Percentiles rank a stretch among this genome's conserved stretches.
phyloP scores from a whole-genome alignment of 2,888 invertebrate species.

The Drosophila neoperkinsi region DNA sequence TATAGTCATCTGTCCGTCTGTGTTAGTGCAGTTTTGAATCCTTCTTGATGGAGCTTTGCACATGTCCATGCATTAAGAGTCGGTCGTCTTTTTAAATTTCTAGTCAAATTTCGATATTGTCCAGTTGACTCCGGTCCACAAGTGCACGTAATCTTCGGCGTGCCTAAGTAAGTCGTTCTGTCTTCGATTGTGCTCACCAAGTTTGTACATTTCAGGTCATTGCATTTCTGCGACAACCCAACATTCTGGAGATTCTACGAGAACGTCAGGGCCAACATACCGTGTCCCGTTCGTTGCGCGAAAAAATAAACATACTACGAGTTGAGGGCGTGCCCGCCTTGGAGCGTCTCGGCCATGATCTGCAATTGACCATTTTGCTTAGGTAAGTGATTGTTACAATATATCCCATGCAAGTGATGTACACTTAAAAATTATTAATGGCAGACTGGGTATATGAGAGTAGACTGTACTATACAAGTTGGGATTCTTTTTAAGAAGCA shows the following conservation, averaged over 20 bases:
- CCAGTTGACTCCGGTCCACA: background rate
- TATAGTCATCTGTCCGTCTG: too few relatives aligned
- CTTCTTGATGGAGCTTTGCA: background rate
- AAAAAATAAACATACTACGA: conserved; percentile 94
- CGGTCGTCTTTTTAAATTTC: background rate
- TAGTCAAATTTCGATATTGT: background rate
- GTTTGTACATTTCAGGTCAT: conserved; percentile 88
- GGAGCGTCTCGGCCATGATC: conserved; percentile 94
- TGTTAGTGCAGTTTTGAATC: background rate
- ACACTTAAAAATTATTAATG: background rate
- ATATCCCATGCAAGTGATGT: background rate
- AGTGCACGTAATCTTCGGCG: background rate
- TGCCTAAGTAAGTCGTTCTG: background rate
- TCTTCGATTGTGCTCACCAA: background rate
- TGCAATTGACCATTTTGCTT: conserved; percentile 96
- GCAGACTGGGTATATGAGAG: background rate
- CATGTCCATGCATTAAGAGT: background rate
- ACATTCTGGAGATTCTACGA: conserved; percentile 95
- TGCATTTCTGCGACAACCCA: conserved; percentile 97
- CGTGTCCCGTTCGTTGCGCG: conserved; percentile 90
- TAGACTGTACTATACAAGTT: background rate
- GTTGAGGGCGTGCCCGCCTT: conserved; percentile 95
- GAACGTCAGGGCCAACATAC: conserved; percentile 92
- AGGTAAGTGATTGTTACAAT: conserved; percentile 88
- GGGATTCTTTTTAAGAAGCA: background rate